A percentile compares a stretch with the other conserved stretches of the same genome.
Evolutionary conservation across 1,140 invertebrate genomes (phyloP).

Genomic region (Polyergus mexicanus): DNA sequence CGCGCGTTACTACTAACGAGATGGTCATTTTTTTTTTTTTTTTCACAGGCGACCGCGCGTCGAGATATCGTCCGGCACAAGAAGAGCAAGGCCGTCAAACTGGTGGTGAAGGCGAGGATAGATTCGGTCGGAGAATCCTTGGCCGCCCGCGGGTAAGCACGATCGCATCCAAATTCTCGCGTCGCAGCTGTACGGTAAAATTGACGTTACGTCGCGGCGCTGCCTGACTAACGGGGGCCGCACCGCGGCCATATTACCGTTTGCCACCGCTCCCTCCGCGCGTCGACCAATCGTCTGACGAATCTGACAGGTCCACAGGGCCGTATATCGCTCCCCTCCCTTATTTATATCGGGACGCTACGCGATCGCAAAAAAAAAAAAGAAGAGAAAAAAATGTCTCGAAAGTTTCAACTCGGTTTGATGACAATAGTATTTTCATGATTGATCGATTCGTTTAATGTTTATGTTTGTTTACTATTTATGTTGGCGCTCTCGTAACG

Average conservation of each 20-base stretch:
- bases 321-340: background rate
- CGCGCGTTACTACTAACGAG: slow-evolving; percentile 44
- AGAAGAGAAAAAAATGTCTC: too few species aligned
- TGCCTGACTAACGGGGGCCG: slow-evolving; percentile 73
- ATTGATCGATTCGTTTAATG: too few species aligned
- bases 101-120: background rate
- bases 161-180: background rate
- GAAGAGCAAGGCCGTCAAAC: background rate
- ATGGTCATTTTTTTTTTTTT: slow-evolving; percentile 65
- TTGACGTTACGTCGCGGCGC: slow-evolving; percentile 70
- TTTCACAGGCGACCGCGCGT: slow-evolving; percentile 44
- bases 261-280: slow-evolving; percentile 66
- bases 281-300: slow-evolving; percentile 62
- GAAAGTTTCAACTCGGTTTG: too few species aligned
- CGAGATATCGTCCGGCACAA: slow-evolving; percentile 64
- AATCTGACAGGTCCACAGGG: slow-evolving; percentile 73
- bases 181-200: slow-evolving; percentile 39
- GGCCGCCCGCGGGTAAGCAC: slow-evolving; percentile 64
- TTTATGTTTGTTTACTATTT: background rate
- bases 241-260: slow-evolving; percentile 82
- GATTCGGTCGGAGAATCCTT: slow-evolving; percentile 36
- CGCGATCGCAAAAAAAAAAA: too few species aligned
- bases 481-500: background rate
- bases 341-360: background rate
- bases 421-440: too few species aligned